Evolutionary conservation across 2,888 invertebrate genomes (phyloP), one percentile per base, ranked within the genome.

Genomic region (Phasia obesa): DNA sequence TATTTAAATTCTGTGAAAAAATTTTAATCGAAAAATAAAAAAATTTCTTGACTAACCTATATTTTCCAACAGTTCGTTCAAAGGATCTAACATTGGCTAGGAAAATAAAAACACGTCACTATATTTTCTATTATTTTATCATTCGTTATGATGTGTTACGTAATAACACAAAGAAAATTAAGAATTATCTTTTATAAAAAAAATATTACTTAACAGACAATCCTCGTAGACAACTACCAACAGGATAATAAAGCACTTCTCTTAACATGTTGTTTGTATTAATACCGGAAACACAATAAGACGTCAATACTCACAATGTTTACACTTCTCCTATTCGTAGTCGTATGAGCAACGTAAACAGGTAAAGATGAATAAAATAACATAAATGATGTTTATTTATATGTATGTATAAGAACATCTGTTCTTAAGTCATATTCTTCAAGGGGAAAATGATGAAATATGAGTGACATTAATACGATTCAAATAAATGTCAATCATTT

Each of bases 391-490:
- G 42, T 65, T 70, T 64, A 49, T 74, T 69, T 57, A 27, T 44
- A 42, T 7, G 23, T 15, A 42, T 4, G 2, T 15, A 42, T n/a
- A 42, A 15, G 5, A 2, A 35, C 65, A 31, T 57, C 11, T 49
- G 17, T 75, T 13, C 57, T 9, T 44, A 4, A 13, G 62, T 55
- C 23, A 23, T 47, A 55, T 57, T 25, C 1, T 62, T 55, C 31
- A 13, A 59, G 35, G n/a, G 17, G 31, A 70, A 70, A 71, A 53
- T 69, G 15, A 67, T 77, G 57, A 80, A 85, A 86, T 86, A 86
- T 86, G 87, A 86, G 85, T 88, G 89, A 89, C 89, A 89, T 87
- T 89, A 89, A 89, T 89, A 80, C 86, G 86, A 89, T 89, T 89
- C 85, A 78, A 76, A 81, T 85, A 86, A 86, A 85, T 88, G 89